Percentiles rank a stretch among this genome's conserved stretches.
These are phyloP conservation scores for Diabrotica virgifera DNA, from an alignment of 1,140 invertebrate genomes.

Conservation along the genomic window DNA sequence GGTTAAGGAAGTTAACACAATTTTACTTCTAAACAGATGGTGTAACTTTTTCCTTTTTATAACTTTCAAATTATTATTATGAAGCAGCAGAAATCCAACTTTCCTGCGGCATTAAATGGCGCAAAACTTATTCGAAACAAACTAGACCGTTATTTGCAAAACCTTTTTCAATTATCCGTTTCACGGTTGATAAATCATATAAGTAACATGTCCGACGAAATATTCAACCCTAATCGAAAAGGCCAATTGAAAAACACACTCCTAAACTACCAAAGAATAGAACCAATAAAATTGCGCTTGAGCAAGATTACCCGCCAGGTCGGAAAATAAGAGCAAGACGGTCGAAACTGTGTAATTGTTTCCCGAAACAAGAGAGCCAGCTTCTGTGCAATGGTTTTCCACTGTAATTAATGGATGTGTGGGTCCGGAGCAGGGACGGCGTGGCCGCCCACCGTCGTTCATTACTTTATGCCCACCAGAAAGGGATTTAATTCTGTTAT, in stretches of 20 bases:
- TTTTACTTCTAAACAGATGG: too few relatives aligned
- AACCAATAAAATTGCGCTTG: not conserved
- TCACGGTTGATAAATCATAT: not conserved
- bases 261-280: not conserved
- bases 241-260: not conserved
- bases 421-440: conserved; percentile 1
- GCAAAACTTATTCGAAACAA: too few relatives aligned
- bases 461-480: not conserved
- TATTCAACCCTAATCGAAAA: not conserved
- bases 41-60: too few relatives aligned
- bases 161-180: not conserved
- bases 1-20: too few relatives aligned
- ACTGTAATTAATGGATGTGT: conserved; percentile 2
- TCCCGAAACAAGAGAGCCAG: conserved; percentile 1
- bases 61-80: too few relatives aligned
- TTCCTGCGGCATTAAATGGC: too few relatives aligned
- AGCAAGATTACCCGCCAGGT: conserved; percentile 1
- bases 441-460: not conserved
- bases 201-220: not conserved
- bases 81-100: too few relatives aligned
- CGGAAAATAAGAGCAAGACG: conserved; percentile 1
- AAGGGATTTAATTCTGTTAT: too few relatives aligned
- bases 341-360: conserved; percentile 2
- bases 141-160: too few relatives aligned
- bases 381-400: not conserved